phyloP scores from a whole-genome alignment of 2,113 vertebrate genomes.

The Tragelaphus buxtoni region DNA sequence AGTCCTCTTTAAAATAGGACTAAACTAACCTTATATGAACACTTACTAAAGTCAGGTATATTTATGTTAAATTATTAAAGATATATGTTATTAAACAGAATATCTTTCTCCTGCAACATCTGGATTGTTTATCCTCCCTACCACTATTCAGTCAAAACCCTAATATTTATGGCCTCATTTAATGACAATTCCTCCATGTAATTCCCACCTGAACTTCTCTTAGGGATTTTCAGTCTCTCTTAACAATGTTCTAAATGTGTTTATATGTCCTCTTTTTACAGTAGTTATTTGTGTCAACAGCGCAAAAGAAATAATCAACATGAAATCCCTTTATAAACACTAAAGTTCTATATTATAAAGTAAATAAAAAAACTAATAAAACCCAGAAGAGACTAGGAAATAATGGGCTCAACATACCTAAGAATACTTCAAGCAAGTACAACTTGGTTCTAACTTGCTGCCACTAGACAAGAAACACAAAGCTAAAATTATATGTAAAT shows the following conservation, averaged over 20 bases:
- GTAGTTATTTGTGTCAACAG: background rate
- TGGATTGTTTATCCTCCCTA: background rate
- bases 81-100: background rate
- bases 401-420: background rate
- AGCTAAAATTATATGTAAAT: background rate
- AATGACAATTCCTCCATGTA: background rate
- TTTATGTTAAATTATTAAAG: background rate
- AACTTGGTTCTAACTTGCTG: background rate
- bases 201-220: background rate
- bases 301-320: background rate
- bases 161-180: background rate
- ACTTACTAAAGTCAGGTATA: slow-evolving; percentile 3
- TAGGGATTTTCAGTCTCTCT: background rate
- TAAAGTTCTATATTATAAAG: background rate
- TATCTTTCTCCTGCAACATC: background rate
- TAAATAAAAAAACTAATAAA: background rate
- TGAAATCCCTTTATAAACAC: background rate
- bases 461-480: background rate
- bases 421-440: background rate
- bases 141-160: background rate
- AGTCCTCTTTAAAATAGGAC: background rate
- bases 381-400: background rate
- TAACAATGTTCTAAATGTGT: background rate
- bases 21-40: background rate
- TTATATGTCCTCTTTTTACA: background rate